Percentiles rank a stretch among this genome's conserved stretches.
Conservation (phyloP, 2,888 invertebrate genomes). For the Sphecodes monilicornis region DNA sequence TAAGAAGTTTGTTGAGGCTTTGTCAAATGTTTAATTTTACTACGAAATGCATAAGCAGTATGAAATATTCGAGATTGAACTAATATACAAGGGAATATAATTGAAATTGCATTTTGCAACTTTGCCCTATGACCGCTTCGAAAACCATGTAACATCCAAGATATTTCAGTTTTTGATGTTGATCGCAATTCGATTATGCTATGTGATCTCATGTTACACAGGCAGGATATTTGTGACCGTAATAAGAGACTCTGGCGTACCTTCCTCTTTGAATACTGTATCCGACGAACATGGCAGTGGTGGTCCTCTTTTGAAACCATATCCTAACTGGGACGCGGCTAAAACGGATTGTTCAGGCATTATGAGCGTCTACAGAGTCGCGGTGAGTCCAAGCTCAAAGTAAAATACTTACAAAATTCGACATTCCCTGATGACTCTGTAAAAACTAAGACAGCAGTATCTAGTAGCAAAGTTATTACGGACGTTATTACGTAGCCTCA, state of each 20-base stretch:
- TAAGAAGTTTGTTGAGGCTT: too few species aligned
- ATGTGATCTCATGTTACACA: neutral
- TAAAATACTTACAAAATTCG: neutral
- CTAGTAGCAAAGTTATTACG: too few species aligned
- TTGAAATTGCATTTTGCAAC: neutral
- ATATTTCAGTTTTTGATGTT: neutral
- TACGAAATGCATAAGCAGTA: too few species aligned
- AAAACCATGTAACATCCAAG: neutral
- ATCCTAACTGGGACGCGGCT: conserved; percentile 88
- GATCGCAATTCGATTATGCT: neutral
- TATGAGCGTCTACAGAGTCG: conserved; percentile 90
- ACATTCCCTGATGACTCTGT: neutral
- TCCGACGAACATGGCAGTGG: conserved; percentile 81
- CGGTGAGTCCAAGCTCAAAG: conserved; percentile 85
- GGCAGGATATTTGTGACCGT: conserved; percentile 88
- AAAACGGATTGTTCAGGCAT: conserved; percentile 88
- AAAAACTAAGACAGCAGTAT: neutral
- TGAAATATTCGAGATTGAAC: too few species aligned
- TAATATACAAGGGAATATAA: too few species aligned
- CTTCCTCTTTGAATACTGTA: conserved; percentile 89
- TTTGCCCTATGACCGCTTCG: neutral
- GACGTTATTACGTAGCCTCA: neutral
- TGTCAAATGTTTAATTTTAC: too few species aligned
- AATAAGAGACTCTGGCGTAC: conserved; percentile 88
- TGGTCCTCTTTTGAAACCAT: conserved; percentile 86